phyloP scores from a whole-genome alignment of 2,113 vertebrate genomes.

The Arenaria interpres region DNA sequence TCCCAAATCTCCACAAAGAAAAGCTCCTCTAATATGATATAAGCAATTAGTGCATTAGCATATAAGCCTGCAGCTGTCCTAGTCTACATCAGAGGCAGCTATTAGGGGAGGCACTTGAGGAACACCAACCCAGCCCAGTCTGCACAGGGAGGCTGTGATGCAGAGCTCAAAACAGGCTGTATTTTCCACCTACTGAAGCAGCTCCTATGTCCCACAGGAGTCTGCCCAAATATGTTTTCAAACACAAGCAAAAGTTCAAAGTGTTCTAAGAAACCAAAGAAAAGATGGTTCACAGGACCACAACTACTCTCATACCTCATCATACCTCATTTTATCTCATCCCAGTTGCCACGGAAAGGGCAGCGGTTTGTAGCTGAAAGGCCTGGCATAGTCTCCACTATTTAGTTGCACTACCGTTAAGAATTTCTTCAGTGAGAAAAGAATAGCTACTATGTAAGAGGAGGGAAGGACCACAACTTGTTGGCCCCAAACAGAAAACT shows the following conservation, averaged over 20 bases:
- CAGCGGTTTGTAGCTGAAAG: neutral
- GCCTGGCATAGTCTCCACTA: rapidly evolving
- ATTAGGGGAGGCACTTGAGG: no score
- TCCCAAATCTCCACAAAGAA: neutral
- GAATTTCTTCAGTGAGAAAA: neutral
- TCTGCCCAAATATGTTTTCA: rapidly evolving
- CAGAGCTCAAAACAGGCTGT: rapidly evolving
- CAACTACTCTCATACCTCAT: rapidly evolving
- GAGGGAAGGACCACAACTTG: neutral
- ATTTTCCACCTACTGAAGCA: neutral
- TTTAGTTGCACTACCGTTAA: no score
- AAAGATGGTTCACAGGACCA: rapidly evolving
- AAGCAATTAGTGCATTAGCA: neutral
- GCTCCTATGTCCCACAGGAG: neutral
- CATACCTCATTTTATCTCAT: neutral
- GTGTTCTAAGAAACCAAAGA: neutral
- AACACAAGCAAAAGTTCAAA: neutral
- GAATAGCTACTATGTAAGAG: rapidly evolving
- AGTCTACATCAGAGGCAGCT: neutral
- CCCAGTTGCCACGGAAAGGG: neutral
- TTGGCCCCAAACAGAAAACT: neutral
- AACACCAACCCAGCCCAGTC: neutral
- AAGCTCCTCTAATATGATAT: neutral
- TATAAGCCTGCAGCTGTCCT: neutral
- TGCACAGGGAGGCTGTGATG: rapidly evolving